Conservation (phyloP, 2,888 invertebrate species). For the Synergus itoensis region DNA sequence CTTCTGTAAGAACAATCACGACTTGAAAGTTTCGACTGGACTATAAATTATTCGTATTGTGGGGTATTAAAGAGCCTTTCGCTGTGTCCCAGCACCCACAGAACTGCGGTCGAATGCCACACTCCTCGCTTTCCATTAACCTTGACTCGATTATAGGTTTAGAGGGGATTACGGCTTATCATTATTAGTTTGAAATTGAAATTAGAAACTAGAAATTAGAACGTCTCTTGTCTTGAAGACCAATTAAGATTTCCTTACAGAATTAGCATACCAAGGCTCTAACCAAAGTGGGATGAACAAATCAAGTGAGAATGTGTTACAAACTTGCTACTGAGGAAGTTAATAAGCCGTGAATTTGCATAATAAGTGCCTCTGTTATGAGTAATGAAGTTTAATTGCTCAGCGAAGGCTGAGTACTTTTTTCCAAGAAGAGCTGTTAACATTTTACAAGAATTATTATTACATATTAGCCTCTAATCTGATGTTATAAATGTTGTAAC, state of each 20-base stretch:
- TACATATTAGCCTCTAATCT: neutral
- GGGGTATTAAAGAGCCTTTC: slow-evolving; percentile 17
- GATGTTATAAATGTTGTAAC: neutral
- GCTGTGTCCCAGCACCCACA: slow-evolving; percentile 30
- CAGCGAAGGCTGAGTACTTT: neutral
- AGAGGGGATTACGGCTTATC: slow-evolving; percentile 14
- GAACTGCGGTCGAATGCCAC: slow-evolving; percentile 24
- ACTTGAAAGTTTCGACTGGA: slow-evolving; percentile 20
- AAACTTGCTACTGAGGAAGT: neutral
- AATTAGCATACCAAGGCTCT: neutral
- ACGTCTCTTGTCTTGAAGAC: neutral
- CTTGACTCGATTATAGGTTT: slow-evolving; percentile 36
- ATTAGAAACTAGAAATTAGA: neutral
- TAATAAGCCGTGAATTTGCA: neutral
- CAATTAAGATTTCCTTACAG: neutral
- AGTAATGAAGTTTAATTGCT: slow-evolving; percentile 17
- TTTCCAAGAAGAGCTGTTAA: neutral
- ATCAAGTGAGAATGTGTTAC: neutral
- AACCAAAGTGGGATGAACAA: neutral
- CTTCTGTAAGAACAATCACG: slow-evolving; percentile 28
- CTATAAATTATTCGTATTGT: slow-evolving; percentile 32
- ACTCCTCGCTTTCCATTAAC: slow-evolving; percentile 34
- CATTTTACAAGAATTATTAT: neutral
- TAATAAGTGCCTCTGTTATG: slow-evolving; percentile 8
- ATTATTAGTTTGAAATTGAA: slow-evolving; percentile 3